Evolutionary conservation across 53 echinoderm and acorn worm genomes (phyloP).

Genomic region (Pentamera pediparva): DNA sequence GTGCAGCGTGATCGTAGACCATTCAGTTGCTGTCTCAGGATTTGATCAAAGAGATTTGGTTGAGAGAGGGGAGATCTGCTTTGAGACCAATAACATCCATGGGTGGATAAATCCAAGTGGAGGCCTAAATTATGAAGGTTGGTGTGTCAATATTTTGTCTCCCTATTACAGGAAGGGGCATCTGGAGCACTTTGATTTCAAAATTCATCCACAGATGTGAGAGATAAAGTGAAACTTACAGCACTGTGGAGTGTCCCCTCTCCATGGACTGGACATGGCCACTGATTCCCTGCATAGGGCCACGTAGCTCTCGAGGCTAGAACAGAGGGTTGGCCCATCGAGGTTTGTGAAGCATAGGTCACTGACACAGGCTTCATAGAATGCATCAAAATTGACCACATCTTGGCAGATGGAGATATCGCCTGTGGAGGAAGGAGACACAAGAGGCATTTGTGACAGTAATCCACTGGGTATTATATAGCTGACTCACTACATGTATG

Average conservation of each 20-base stretch:
- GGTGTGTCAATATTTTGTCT: no score
- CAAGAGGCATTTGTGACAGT: no score
- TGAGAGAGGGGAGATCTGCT: not conserved
- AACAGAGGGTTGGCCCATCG: slow-evolving; percentile 34
- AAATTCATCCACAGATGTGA: not conserved
- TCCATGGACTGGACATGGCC: slow-evolving; percentile 34
- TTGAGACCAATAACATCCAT: not conserved
- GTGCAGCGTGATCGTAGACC: no score
- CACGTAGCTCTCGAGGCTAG: slow-evolving; percentile 50
- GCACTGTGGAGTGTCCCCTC: slow-evolving; percentile 34
- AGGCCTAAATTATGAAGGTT: no score
- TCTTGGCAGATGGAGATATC: slow-evolving; percentile 41
- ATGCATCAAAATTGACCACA: slow-evolving; percentile 28
- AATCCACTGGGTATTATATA: no score
- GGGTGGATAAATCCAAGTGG: not conserved
- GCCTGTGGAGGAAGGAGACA: slow-evolving; percentile 6
- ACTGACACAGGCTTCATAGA: slow-evolving; percentile 39
- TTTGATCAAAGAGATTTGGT: not conserved
- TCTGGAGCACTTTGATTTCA: not conserved
- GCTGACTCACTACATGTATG: no score
- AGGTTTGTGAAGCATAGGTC: slow-evolving; percentile 53
- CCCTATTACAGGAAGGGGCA: no score
- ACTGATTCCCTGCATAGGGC: slow-evolving; percentile 34
- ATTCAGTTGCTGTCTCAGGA: no score
- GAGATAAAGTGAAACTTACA: slow-evolving; percentile 40